These are phyloP conservation scores for Nyctibius grandis DNA, from an alignment of 2,797 vertebrate species.

Conservation along the genomic window DNA sequence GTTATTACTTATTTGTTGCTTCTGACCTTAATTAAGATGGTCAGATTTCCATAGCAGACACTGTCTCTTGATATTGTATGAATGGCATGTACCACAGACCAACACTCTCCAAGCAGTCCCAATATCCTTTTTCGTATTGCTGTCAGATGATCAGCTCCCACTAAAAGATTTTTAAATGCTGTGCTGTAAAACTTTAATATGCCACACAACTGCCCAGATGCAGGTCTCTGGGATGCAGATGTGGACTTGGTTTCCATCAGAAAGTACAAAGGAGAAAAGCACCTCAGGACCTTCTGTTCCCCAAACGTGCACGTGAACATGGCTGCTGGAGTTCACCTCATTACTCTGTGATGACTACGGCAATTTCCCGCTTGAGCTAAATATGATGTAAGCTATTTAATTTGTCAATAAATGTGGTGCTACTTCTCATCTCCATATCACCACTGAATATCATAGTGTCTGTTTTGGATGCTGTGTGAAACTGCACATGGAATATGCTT, in stretches of 20 bases:
- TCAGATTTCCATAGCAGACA: not conserved
- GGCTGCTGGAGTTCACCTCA: not conserved
- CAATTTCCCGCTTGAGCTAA: not conserved
- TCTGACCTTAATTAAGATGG: not conserved
- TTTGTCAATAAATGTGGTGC: not conserved
- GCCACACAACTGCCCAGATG: not conserved
- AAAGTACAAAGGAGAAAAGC: not conserved
- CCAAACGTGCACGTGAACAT: rapidly evolving
- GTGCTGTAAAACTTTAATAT: not conserved
- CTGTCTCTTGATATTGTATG: not conserved
- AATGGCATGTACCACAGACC: not conserved
- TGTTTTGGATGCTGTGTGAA: not conserved
- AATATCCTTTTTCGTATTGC: not conserved
- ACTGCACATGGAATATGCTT: not conserved
- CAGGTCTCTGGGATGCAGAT: not conserved
- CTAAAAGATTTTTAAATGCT: not conserved
- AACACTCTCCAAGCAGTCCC: not conserved
- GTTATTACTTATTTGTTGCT: not conserved
- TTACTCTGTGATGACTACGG: not conserved
- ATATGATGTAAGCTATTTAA: not conserved
- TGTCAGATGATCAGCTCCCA: not conserved
- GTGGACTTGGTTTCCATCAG: not conserved
- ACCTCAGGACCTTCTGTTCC: not conserved
- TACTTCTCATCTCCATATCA: not conserved
- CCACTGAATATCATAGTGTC: not conserved